These are phyloP conservation scores for Lithobates pipiens DNA, from an alignment of 2,797 vertebrate genomes.

Conservation along the genomic window DNA sequence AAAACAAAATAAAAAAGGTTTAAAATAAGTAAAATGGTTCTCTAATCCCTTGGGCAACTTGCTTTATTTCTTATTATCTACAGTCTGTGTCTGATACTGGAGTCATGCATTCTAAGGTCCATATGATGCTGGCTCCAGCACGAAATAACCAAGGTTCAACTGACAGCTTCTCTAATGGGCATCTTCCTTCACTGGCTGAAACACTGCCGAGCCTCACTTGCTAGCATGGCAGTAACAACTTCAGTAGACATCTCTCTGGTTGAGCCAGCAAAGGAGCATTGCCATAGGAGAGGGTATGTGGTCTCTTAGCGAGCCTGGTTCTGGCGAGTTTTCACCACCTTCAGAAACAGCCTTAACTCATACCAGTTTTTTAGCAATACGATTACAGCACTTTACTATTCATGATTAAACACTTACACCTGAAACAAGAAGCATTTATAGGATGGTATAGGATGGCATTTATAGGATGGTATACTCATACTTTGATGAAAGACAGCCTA, in stretches of 20 bases:
- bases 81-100: not conserved
- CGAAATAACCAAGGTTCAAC: not conserved
- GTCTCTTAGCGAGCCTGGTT: too few relatives aligned
- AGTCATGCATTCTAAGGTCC: not conserved
- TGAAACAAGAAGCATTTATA: not conserved
- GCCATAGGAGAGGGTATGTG: too few relatives aligned
- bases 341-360: too few relatives aligned
- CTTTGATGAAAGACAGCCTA: not conserved
- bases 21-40: slow-evolving; percentile 67
- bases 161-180: not conserved
- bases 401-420: too few relatives aligned
- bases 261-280: not conserved
- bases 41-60: slow-evolving; percentile 11
- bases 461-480: not conserved
- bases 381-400: too few relatives aligned
- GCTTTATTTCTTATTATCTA: not conserved
- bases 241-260: not conserved
- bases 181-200: too few relatives aligned
- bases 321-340: too few relatives aligned
- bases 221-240: not conserved
- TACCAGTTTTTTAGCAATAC: too few relatives aligned
- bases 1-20: slow-evolving; percentile 70
- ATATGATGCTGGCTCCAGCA: not conserved
- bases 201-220: not conserved
- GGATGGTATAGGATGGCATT: not conserved